Evolutionary conservation across 2,888 invertebrate species (phyloP).

Genomic region (Lasioglossum zephyrum): DNA sequence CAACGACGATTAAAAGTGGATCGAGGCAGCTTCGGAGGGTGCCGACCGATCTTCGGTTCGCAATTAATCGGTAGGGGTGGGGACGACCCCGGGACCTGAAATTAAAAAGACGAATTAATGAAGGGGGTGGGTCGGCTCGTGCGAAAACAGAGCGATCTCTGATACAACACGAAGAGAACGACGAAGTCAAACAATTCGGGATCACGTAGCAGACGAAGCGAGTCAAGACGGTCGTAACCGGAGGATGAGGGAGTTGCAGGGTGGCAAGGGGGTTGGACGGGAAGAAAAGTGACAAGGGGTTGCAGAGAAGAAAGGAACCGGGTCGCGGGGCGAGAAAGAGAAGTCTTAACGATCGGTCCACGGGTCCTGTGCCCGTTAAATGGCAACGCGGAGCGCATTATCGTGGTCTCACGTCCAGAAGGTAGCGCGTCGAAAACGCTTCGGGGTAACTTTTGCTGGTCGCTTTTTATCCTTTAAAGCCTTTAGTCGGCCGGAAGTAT

Average conservation of each 20-base stretch:
- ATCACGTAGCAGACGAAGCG: constrained; percentile 37
- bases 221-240: constrained; percentile 9
- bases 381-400: constrained; percentile 61
- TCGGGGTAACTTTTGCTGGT: constrained; percentile 57
- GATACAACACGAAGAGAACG: constrained; percentile 34
- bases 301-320: not conserved
- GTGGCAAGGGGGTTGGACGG: not conserved
- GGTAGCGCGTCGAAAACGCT: constrained; percentile 48
- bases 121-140: not conserved
- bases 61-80: constrained; percentile 29
- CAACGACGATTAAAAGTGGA: not conserved
- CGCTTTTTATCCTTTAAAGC: constrained; percentile 63
- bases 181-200: constrained; percentile 38
- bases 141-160: constrained; percentile 30
- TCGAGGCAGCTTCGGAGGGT: not conserved
- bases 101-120: constrained; percentile 26
- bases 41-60: constrained; percentile 19
- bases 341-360: constrained; percentile 70
- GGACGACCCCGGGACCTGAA: constrained; percentile 10
- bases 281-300: constrained; percentile 22
- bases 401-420: constrained; percentile 54
- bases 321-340: constrained; percentile 31
- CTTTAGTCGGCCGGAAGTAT: constrained; percentile 67
- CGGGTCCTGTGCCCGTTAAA: constrained; percentile 64
- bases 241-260: not conserved